Base-by-base conservation (phyloP, 2,113 vertebrate species). In the Phyllopteryx taeniolatus region DNA sequence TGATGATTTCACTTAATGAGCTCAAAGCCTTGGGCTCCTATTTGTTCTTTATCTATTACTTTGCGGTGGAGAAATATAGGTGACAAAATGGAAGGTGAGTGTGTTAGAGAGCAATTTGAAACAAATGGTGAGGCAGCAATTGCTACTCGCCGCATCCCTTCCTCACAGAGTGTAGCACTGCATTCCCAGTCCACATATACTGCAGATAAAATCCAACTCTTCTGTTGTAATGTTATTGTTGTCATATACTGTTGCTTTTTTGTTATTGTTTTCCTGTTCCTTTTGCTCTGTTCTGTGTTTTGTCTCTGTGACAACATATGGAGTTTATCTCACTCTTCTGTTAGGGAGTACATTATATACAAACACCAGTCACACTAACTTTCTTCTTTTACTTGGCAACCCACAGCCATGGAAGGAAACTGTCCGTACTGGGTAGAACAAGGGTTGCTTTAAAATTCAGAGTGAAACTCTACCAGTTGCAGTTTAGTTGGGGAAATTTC, bases 1-100 rank as follows among this genome's bases (percentile, higher is more conserved):
- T 78, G 83, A 86, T 75, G 72, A 65, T 87, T 89, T 88, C 82
- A 84, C 87, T 87, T 91, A 91, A 90, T 88, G 88, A 88, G 86
- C 87, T 82, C 76, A 81, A 87, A 84, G 89, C 91, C 83, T 81
- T 74, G 77, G 81, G 88, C 86, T 85, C 78, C 60, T 70, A 82
- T 79, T 80, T 51, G 60, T 62, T 31, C 67, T 83, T 65, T 42
- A 39, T 87, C 86, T 87, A 89, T 91, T 79, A 83, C 86, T 87
- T 86, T 89, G 85, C 87, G 84, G 78, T 73, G 81, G 67, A 59
- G 83, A 85, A 81, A 84, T 77, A 79, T 75, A 84, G 78, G 79
- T 85, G 85, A 83, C 82, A 84, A 80, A 88, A 76, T 39, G 65
- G 76, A 47, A 76, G 59, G 72, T 1, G 69, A 47, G 82, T 73